These are phyloP conservation scores for Pluvianellus socialis DNA, from an alignment of 2,113 vertebrate genomes.

Conservation along the genomic window DNA sequence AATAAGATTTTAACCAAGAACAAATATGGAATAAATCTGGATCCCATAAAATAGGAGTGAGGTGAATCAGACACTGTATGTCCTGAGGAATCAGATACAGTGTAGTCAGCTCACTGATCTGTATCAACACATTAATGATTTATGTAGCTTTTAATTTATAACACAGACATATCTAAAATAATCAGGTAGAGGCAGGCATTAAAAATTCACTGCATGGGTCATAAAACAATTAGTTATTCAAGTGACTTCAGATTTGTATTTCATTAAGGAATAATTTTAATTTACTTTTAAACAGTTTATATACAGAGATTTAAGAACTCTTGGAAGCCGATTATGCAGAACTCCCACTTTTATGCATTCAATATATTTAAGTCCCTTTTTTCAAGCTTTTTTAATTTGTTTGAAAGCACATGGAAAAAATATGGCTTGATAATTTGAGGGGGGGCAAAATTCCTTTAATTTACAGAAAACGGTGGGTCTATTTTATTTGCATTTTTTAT, in stretches of 20 bases:
- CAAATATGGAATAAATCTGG: conserved; percentile 18
- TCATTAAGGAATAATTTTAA: conserved; percentile 85
- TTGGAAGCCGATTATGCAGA: conserved; percentile 72
- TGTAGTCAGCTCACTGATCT: conserved; percentile 76
- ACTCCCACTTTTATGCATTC: conserved; percentile 71
- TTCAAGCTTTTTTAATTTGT: conserved; percentile 66
- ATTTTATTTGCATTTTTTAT: conserved; percentile 58
- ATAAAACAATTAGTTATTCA: conserved; percentile 82
- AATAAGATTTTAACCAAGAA: conserved; percentile 15
- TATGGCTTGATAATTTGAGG: conserved; percentile 43
- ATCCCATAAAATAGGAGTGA: conserved; percentile 53
- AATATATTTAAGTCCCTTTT: conserved; percentile 63
- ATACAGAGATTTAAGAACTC: conserved; percentile 80
- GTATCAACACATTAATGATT: conserved; percentile 81
- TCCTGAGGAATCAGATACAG: conserved; percentile 72
- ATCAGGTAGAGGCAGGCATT: conserved; percentile 79
- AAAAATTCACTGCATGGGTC: conserved; percentile 81
- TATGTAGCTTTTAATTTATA: conserved; percentile 83
- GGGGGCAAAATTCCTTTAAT: neutral
- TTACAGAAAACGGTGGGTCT: conserved; percentile 52
- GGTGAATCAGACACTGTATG: conserved; percentile 49
- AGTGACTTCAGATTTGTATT: conserved; percentile 81
- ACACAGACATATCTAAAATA: conserved; percentile 81
- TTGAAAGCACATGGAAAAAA: conserved; percentile 69
- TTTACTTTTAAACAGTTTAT: conserved; percentile 83